Evolutionary conservation across 2,113 vertebrate species (phyloP).

Genomic region (Tachycineta bicolor): DNA sequence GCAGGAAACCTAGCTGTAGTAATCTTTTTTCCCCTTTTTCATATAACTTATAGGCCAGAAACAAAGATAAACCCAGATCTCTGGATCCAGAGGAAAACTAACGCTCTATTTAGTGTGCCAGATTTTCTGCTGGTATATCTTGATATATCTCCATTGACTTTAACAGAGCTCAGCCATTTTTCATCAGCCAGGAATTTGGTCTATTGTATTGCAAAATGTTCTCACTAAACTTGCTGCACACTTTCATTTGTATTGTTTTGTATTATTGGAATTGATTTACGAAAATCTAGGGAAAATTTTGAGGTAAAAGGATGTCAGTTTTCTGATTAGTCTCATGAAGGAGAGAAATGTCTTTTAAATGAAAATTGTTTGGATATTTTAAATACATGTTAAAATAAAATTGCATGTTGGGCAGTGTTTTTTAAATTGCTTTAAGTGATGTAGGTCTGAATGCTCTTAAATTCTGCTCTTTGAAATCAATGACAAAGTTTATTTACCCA

Average conservation of each 20-base stretch:
- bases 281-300: background rate
- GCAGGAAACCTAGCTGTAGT: background rate
- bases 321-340: background rate
- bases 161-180: slow-evolving; percentile 2
- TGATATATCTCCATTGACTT: slow-evolving; percentile 22
- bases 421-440: background rate
- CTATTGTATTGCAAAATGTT: background rate
- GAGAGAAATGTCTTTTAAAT: background rate
- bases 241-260: background rate
- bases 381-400: background rate
- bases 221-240: background rate
- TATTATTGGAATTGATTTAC: background rate
- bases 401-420: background rate
- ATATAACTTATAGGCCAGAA: background rate
- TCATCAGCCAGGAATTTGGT: background rate
- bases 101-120: slow-evolving; percentile 14
- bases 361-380: background rate
- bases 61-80: slow-evolving; percentile 46
- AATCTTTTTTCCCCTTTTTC: background rate
- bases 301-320: background rate
- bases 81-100: slow-evolving; percentile 15
- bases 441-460: background rate
- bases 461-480: background rate
- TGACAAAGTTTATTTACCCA: background rate
- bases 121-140: slow-evolving; percentile 35